A percentile compares a stretch with the other conserved stretches of the same genome.
Conservation (phyloP, 2,888 invertebrate genomes). For the Iselma pallidipennis region DNA sequence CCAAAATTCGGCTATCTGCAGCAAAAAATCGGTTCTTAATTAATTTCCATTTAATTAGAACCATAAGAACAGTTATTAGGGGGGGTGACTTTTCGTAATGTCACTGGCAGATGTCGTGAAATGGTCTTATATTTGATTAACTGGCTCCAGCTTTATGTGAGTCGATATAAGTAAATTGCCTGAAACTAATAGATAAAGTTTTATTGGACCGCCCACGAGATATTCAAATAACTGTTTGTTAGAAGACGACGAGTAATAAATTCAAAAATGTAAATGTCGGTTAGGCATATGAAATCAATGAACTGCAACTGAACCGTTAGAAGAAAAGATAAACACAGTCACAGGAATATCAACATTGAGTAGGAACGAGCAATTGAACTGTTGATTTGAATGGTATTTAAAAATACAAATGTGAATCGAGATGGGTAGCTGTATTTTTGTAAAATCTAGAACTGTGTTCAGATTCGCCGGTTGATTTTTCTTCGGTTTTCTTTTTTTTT, state of each 20-base stretch:
- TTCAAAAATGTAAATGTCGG: not conserved
- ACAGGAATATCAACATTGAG: not conserved
- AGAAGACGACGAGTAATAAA: not conserved
- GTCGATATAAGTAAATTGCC: not conserved
- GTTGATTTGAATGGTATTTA: not conserved
- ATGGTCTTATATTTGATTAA: not conserved
- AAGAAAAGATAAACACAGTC: not conserved
- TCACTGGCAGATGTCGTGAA: not conserved
- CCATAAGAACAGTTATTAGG: not conserved
- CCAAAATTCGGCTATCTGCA: too few relatives aligned
- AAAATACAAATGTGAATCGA: too few relatives aligned
- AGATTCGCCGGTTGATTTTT: too few relatives aligned
- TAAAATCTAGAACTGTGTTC: not conserved
- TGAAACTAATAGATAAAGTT: not conserved
- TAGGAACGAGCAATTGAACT: not conserved
- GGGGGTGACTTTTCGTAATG: too few relatives aligned
- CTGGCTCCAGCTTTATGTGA: not conserved
- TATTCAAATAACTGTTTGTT: not conserved
- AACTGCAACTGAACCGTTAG: not conserved
- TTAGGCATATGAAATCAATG: not conserved
- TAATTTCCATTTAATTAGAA: not conserved
- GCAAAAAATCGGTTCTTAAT: not conserved
- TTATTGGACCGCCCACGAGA: not conserved
- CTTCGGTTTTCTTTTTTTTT: too few relatives aligned
- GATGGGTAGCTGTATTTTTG: not conserved